Conservation (phyloP, 2,113 vertebrate species). For the Hirundichthys speculiger region DNA sequence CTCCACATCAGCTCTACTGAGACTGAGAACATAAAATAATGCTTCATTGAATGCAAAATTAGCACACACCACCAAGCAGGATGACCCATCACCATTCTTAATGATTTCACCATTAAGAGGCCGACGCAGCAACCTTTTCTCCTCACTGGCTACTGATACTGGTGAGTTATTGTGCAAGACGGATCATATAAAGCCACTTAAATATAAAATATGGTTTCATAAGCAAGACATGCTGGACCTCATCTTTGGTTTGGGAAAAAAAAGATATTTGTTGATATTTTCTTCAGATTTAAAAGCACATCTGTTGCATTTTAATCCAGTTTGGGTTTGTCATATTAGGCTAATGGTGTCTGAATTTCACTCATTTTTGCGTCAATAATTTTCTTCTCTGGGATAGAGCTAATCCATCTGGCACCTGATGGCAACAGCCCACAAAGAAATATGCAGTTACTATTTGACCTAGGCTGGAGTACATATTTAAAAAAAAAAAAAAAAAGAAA, state of each 20-base stretch:
- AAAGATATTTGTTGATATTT: neutral
- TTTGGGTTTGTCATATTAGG: conserved; percentile 2
- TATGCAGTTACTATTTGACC: neutral
- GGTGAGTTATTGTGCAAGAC: neutral
- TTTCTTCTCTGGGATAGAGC: neutral
- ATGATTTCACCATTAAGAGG: neutral
- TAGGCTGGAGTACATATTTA: no score
- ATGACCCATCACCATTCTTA: neutral
- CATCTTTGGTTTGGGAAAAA: neutral
- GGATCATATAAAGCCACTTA: neutral
- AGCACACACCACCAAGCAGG: neutral
- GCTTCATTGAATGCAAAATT: neutral
- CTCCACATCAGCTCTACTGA: neutral
- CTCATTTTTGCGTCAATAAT: neutral
- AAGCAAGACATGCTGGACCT: neutral
- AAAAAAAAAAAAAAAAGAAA: conserved; percentile 13
- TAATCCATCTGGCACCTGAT: neutral
- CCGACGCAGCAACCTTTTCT: no score
- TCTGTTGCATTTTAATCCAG: neutral
- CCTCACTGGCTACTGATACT: neutral
- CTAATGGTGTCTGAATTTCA: neutral
- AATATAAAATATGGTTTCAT: neutral
- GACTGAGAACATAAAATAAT: neutral
- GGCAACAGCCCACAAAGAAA: conserved; percentile 14
- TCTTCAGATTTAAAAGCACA: conserved; percentile 3